Evolutionary conservation across 2,888 invertebrate species (phyloP), one percentile per base, ranked within the genome.

Genomic region (Argynnis bischoffii): DNA sequence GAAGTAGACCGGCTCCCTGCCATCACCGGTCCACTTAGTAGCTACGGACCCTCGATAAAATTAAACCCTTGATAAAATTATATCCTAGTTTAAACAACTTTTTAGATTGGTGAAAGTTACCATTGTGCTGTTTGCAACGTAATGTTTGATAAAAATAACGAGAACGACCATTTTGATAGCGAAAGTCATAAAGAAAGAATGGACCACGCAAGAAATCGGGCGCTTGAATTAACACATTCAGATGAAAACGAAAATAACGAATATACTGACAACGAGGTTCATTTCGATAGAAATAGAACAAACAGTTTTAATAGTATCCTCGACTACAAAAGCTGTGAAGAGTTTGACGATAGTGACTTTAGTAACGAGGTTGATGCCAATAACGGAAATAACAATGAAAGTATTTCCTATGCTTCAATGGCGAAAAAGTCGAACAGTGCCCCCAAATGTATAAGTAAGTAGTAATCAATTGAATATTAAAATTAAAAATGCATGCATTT

Each of bases 41-140:
- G 90, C 92, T 84, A 90, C 89, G 92, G 91, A 92, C 92, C 85
- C 84, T 85, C 90, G n/a, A n/a, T n/a, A n/a, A n/a, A n/a, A n/a
- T n/a, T n/a, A n/a, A n/a, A n/a, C n/a, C n/a, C n/a, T n/a, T n/a
- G n/a, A n/a, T n/a, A n/a, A 35, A 35, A 35, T 11, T 41, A 8
- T 41, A 41, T 26, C 26, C 26, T 26, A 26, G 4, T 26, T 26
- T 8, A 8, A 16, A 16, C 1, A 14, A 26, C 31, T n/a, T 76
- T 77, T 15, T 76, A 86, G 84, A 78, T 80, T 35, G 59, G 74
- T 0, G 53, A 72, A 6, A 66, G 55, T 6, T 77, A 79, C 13
- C 83, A 85, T 55, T 84, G 84, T 54, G 82, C 72, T 0, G 79
- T 84, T 0, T 85, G 80, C 66, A 83, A 81, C 60, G 60, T 64